phyloP scores from a whole-genome alignment of 2,888 invertebrate species.

The Anoncus sp. region DNA sequence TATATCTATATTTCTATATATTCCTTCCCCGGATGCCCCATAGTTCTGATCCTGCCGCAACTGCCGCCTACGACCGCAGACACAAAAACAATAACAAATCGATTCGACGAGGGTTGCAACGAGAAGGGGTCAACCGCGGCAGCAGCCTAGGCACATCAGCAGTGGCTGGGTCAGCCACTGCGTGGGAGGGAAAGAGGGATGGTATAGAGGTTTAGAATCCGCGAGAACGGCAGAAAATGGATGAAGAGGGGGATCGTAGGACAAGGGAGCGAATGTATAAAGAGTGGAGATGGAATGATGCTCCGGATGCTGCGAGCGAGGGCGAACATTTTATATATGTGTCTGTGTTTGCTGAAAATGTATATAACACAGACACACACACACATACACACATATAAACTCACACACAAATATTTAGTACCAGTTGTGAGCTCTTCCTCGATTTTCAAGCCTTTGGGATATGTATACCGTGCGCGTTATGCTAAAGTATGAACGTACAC shows the following conservation, averaged over 20 bases:
- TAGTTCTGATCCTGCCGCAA: conserved; percentile 51
- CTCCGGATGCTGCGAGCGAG: conserved; percentile 37
- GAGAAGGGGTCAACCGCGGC: conserved; percentile 60
- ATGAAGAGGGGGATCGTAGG: conserved; percentile 52
- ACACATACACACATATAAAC: conserved; percentile 7
- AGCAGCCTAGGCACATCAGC: conserved; percentile 37
- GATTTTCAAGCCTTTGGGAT: conserved; percentile 55
- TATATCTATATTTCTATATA: not conserved
- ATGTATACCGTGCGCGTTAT: conserved; percentile 69
- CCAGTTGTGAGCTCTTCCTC: conserved; percentile 51
- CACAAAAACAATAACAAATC: conserved; percentile 83
- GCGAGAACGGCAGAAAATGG: conserved; percentile 40
- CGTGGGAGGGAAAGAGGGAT: conserved; percentile 54
- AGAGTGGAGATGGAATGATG: conserved; percentile 63
- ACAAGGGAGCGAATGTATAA: conserved; percentile 45
- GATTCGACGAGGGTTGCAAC: conserved; percentile 77
- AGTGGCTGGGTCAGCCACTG: conserved; percentile 64
- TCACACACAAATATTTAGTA: conserved; percentile 8
- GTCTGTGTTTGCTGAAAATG: conserved; percentile 26
- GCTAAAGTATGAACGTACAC: conserved; percentile 76
- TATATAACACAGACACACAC: conserved; percentile 14
- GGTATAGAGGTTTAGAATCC: conserved; percentile 12
- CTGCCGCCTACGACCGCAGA: conserved; percentile 80
- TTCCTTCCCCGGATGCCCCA: conserved; percentile 12
- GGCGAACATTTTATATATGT: conserved; percentile 31